Conservation (phyloP, 2,113 vertebrate species). For the Rhagologus leucostigma region DNA sequence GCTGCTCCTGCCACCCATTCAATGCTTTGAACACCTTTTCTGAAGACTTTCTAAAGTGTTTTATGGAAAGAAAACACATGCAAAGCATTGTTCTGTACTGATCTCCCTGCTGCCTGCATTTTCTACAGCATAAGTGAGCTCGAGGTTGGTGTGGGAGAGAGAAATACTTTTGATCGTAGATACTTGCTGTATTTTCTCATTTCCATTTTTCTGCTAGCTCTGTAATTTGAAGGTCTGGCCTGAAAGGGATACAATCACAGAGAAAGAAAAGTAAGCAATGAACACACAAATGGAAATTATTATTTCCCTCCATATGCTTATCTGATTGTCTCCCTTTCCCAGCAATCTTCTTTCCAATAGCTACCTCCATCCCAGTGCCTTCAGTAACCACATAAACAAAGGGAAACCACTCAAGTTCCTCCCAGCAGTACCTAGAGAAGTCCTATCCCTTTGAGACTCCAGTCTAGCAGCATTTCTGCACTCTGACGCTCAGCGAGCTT, state of each 20-base stretch:
- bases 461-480: not conserved
- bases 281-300: not conserved
- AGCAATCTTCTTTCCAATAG: not conserved
- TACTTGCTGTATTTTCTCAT: not conserved
- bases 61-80: not conserved
- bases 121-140: not conserved
- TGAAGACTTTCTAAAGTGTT: not conserved
- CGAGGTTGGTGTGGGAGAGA: not conserved
- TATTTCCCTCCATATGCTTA: not conserved
- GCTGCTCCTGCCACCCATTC: not conserved
- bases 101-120: not conserved
- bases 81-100: not conserved
- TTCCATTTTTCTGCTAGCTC: not conserved
- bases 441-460: not conserved
- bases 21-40: not conserved
- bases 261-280: not conserved
- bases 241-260: not conserved
- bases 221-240: not conserved
- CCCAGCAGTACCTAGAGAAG: not conserved
- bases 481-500: accelerated
- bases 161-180: not conserved
- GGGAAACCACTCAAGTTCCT: not conserved
- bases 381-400: not conserved
- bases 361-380: not conserved
- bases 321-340: not conserved